Conservation (phyloP, 1,140 invertebrate species). For the Arctopsyche grandis region DNA sequence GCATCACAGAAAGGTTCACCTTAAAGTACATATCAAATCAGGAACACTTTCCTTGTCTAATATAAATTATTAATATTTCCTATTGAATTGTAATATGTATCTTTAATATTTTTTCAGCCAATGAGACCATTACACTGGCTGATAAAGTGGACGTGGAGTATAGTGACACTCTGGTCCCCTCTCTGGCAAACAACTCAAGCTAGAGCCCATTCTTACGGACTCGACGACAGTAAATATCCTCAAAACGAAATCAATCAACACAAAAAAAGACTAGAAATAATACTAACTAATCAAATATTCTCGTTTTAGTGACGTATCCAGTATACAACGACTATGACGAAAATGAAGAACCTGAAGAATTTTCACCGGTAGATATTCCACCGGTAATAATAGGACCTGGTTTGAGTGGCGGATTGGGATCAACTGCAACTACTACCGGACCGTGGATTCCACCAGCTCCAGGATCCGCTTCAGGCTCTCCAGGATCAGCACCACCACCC, state of each 20-base stretch:
- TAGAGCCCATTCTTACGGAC: conserved; percentile 58
- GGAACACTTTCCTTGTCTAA: too few relatives aligned
- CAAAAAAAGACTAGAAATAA: not conserved
- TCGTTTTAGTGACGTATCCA: conserved; percentile 38
- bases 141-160: conserved; percentile 62
- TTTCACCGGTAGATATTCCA: conserved; percentile 56
- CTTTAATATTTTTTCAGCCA: conserved; percentile 57
- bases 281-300: not conserved
- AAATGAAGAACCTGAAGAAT: conserved; percentile 49
- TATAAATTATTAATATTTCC: too few relatives aligned
- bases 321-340: conserved; percentile 50
- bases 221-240: conserved; percentile 61
- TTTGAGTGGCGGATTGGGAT: conserved; percentile 62
- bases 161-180: conserved; percentile 62
- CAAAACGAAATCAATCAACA: not conserved
- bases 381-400: conserved; percentile 57
- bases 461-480: conserved; percentile 56
- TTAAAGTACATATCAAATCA: too few relatives aligned
- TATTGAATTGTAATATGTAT: not conserved
- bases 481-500: conserved; percentile 57
- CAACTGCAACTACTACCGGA: not conserved
- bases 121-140: conserved; percentile 65
- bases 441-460: conserved; percentile 40
- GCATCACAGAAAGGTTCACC: too few relatives aligned
- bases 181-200: conserved; percentile 59